Evolutionary conservation across 2,797 vertebrate genomes (phyloP).

Genomic region (Urosaurus nigricauda): DNA sequence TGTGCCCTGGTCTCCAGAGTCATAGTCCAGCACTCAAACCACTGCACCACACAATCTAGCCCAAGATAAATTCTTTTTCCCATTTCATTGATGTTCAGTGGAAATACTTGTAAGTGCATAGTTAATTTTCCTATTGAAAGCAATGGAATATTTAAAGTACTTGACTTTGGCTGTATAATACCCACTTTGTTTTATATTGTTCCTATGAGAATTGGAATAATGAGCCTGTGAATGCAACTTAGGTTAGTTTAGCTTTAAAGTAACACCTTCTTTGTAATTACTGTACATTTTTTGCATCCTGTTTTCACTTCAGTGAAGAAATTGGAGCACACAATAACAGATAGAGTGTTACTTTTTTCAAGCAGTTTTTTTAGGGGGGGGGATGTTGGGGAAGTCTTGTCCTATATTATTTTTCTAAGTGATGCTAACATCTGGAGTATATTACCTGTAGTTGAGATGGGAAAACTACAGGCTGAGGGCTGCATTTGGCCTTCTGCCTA

Average conservation of each 20-base stretch:
- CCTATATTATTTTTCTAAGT: background rate
- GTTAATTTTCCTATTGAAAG: background rate
- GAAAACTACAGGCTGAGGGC: background rate
- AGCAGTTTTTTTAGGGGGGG: conserved; percentile 27
- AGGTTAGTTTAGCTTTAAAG: background rate
- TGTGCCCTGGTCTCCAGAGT: too few relatives aligned
- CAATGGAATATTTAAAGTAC: conserved; percentile 1
- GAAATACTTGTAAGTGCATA: background rate
- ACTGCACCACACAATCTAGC: background rate
- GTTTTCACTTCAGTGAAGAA: background rate
- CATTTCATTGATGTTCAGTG: background rate
- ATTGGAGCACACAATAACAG: conserved; percentile 4
- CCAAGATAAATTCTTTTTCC: background rate
- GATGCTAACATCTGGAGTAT: conserved; percentile 5
- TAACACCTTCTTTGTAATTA: background rate
- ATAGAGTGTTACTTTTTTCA: background rate
- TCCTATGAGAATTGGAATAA: conserved; percentile 19
- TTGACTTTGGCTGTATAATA: background rate
- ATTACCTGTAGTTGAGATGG: conserved; percentile 1
- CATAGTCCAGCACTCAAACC: too few relatives aligned
- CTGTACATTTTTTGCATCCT: background rate
- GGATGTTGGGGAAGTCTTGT: conserved; percentile 32
- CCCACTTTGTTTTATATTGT: background rate
- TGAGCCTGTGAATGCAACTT: conserved; percentile 23
- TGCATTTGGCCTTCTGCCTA: background rate